Conservation (phyloP, 2,888 invertebrate species). For the Rugalucina vietnamica region DNA sequence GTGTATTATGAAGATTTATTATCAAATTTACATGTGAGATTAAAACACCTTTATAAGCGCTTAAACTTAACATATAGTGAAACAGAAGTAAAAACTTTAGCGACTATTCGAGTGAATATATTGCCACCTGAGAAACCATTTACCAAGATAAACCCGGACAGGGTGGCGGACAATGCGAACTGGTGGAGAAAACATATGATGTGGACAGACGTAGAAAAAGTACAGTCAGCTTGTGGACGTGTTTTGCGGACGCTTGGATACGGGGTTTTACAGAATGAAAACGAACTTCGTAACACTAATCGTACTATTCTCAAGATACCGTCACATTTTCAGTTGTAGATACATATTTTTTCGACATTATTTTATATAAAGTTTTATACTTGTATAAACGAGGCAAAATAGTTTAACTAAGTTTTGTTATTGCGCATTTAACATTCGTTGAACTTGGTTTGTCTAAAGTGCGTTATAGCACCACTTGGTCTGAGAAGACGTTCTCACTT, state of each 20-base stretch:
- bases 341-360: too few relatives aligned
- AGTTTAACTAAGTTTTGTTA: too few relatives aligned
- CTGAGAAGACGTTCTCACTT: too few relatives aligned
- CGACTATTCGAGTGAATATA: slow-evolving; percentile 42
- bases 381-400: too few relatives aligned
- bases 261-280: background rate
- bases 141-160: background rate
- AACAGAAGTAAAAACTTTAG: slow-evolving; percentile 19
- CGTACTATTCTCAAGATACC: background rate
- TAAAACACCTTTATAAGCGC: slow-evolving; percentile 26
- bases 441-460: too few relatives aligned
- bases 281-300: background rate
- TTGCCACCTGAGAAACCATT: slow-evolving; percentile 46
- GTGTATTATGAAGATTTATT: slow-evolving; percentile 45
- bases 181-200: slow-evolving; percentile 55
- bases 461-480: too few relatives aligned
- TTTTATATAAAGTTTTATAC: too few relatives aligned
- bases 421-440: too few relatives aligned
- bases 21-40: slow-evolving; percentile 32
- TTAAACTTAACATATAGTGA: slow-evolving; percentile 35
- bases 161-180: slow-evolving; percentile 41
- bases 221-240: background rate
- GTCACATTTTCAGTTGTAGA: background rate
- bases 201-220: background rate
- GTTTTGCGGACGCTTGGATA: background rate